A percentile compares a stretch with the other conserved stretches of the same genome.
These are phyloP conservation scores for Mayetiola destructor DNA, from an alignment of 2,888 invertebrate species.

Conservation along the genomic window DNA sequence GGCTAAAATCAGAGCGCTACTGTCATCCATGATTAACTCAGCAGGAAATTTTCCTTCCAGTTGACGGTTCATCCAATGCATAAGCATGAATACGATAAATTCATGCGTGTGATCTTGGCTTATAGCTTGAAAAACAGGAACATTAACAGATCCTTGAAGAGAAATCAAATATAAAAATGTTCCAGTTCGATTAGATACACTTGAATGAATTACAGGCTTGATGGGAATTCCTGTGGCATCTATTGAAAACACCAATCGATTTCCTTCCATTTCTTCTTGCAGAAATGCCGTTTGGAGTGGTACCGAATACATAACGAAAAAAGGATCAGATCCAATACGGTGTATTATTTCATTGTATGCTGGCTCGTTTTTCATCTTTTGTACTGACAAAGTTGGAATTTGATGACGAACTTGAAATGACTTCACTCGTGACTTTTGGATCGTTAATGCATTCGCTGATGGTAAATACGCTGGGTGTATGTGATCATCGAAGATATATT, in stretches of 20 bases:
- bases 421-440: not conserved
- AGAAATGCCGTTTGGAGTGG: not conserved
- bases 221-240: not conserved
- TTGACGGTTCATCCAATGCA: not conserved
- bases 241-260: not conserved
- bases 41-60: not conserved
- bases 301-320: not conserved
- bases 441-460: not conserved
- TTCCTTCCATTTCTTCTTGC: not conserved
- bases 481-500: not conserved
- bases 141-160: not conserved
- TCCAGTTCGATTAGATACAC: not conserved
- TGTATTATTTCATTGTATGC: not conserved
- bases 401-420: not conserved
- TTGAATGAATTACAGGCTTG: not conserved
- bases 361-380: not conserved
- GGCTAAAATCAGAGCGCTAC: not conserved
- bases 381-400: not conserved
- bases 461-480: not conserved
- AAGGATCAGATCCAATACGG: not conserved
- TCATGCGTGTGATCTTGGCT: not conserved
- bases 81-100: not conserved
- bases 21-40: not conserved
- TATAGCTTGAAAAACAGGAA: not conserved
- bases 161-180: not conserved